Base-by-base conservation (phyloP, 2,797 vertebrate species). In the Acanthurus lineatus region DNA sequence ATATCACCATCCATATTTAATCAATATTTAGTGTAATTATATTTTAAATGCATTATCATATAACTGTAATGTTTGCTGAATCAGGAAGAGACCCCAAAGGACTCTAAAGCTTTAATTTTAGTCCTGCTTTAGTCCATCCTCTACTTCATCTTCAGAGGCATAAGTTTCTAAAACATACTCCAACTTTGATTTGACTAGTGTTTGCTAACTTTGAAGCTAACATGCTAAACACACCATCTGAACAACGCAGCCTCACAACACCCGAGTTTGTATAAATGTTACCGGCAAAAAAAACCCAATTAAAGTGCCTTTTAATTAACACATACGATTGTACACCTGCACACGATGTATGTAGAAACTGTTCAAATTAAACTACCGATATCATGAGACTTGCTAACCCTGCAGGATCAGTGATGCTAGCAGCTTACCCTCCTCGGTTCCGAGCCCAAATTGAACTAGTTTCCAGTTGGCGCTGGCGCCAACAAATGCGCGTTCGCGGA, bases 391-490 rank as follows among this genome's bases (percentile, higher is more conserved):
- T 0, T 28, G 16, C 19, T 54, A 16, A 19, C 3, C 5, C 0
- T 16, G 4, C 20, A 38, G 16, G 3, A 44, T 4, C 1, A 22
- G 15, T 0, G 0, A 0, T 0, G 2, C 1, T 2, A 3, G 25
- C 9, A 3, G 3, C 68, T 82, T 20, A 87, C 83, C 83, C 0
- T 44, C 11, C 0, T 57, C 42, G 28, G 61, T 22, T 51, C 76
- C 19, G 63, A 72, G 35, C 22, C 60, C 60, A 54, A 60, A 54
- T 57, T 35, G 49, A 86, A 72, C 35, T 16, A 1, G 8, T 19
- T 25, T 5, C 15, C 38, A 57, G 19, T 53, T 79, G 82, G 63
- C 84, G 78, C 84, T 82, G 49, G 84, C 79, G 89, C 86, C 87
- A 85, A 85, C 54, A 0, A 16, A 9, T 52, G 1, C 19, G 32